A percentile compares a stretch with the other conserved stretches of the same genome.
These are phyloP conservation scores for Ochropacha duplaris DNA, from an alignment of 2,888 invertebrate genomes.

Conservation along the genomic window DNA sequence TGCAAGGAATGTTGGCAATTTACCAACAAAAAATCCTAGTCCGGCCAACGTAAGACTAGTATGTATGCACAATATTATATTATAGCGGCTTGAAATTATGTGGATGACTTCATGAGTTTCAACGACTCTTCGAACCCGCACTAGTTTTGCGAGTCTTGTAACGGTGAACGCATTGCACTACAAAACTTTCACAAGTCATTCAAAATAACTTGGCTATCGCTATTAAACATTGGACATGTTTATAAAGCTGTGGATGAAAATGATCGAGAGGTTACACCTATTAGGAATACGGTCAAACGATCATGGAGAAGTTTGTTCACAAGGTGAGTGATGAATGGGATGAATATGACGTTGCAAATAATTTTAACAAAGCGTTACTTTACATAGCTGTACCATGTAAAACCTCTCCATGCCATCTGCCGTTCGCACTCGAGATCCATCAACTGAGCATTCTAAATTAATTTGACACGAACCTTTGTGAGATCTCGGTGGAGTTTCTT, in stretches of 20 bases:
- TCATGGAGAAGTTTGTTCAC: constrained; percentile 57
- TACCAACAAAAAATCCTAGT: constrained; percentile 58
- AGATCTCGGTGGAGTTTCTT: constrained; percentile 91
- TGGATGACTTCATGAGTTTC: constrained; percentile 55
- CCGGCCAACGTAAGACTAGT: constrained; percentile 49
- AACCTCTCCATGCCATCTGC: constrained; percentile 63
- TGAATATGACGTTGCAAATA: constrained; percentile 50
- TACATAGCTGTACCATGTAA: constrained; percentile 27
- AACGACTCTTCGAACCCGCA: constrained; percentile 42
- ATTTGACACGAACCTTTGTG: constrained; percentile 82
- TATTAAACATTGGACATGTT: too few relatives aligned
- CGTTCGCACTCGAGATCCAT: constrained; percentile 13
- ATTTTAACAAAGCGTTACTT: constrained; percentile 45
- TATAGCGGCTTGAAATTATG: constrained; percentile 47
- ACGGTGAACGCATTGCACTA: constrained; percentile 54
- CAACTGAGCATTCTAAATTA: constrained; percentile 11
- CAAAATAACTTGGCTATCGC: constrained; percentile 38
- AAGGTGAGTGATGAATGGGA: constrained; percentile 30
- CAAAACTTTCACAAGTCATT: constrained; percentile 48
- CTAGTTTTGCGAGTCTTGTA: constrained; percentile 38
- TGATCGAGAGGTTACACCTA: constrained; percentile 35
- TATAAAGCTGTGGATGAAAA: constrained; percentile 59
- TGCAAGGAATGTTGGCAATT: constrained; percentile 60
- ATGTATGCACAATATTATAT: constrained; percentile 48
- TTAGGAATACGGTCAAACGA: constrained; percentile 38